Percentiles rank a stretch among this genome's conserved stretches.
These are phyloP conservation scores for Cerastoderma edule DNA, from an alignment of 2,888 invertebrate species.

Conservation along the genomic window DNA sequence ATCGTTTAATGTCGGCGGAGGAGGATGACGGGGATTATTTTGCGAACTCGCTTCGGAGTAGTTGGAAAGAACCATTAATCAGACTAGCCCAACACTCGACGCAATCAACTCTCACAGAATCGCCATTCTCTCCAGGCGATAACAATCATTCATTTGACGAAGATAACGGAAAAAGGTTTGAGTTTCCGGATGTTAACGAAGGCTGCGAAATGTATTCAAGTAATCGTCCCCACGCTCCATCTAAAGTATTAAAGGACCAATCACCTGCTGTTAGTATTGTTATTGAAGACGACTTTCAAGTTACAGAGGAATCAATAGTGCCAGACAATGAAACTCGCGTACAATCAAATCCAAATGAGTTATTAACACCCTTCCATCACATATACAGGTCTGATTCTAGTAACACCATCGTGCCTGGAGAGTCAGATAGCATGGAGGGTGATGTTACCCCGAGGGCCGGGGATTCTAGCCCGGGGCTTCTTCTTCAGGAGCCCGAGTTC, in stretches of 20 bases:
- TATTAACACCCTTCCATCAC: conserved; percentile 25
- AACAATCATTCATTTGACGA: conserved; percentile 50
- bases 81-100: conserved; percentile 49
- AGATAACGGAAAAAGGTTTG: conserved; percentile 43
- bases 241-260: conserved; percentile 10
- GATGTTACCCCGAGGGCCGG: conserved; percentile 44
- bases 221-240: neutral
- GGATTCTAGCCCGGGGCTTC: conserved; percentile 31
- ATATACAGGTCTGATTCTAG: conserved; percentile 58
- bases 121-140: conserved; percentile 46
- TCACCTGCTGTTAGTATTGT: conserved; percentile 44
- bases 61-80: conserved; percentile 17
- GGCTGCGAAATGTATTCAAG: neutral
- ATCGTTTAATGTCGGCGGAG: conserved; percentile 52
- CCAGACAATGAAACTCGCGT: neutral
- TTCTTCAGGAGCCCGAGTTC: conserved; percentile 16
- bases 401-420: conserved; percentile 61
- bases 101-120: conserved; percentile 49
- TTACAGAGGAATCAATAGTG: neutral
- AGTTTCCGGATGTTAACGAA: conserved; percentile 17
- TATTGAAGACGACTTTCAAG: conserved; percentile 33
- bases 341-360: conserved; percentile 35
- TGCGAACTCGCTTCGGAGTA: conserved; percentile 32
- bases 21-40: conserved; percentile 69
- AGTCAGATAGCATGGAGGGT: conserved; percentile 38